A percentile compares a stretch with the other conserved stretches of the same genome.
Conservation (phyloP, 2,113 vertebrate genomes). For the Promerops cafer region DNA sequence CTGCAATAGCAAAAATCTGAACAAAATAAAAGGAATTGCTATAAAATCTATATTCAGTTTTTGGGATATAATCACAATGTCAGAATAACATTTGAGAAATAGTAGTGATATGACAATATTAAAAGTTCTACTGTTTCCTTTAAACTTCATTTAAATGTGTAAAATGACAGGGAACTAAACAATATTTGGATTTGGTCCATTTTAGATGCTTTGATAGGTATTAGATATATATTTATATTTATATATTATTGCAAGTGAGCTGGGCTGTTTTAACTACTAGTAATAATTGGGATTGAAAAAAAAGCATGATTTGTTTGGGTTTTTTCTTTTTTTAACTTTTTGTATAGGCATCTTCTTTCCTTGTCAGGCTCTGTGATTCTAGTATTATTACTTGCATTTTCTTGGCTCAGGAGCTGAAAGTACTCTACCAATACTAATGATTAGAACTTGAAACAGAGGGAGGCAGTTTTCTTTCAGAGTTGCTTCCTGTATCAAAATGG, state of each 20-base stretch:
- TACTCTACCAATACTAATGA: neutral
- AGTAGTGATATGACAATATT: neutral
- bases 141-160: neutral
- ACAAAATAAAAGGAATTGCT: neutral
- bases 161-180: neutral
- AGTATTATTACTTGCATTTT: neutral
- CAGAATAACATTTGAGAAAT: neutral
- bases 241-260: neutral
- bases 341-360: neutral
- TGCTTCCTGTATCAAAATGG: neutral
- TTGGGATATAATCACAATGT: neutral
- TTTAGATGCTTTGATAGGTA: neutral
- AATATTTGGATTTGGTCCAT: neutral
- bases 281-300: neutral
- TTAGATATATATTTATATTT: neutral
- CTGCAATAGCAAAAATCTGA: neutral
- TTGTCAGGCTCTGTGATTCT: neutral
- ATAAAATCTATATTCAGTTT: neutral
- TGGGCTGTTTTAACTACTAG: neutral
- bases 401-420: neutral
- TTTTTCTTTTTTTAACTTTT: neutral
- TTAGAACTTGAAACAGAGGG: neutral
- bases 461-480: neutral
- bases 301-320: rapidly evolving
- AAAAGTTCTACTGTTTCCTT: neutral